These are phyloP conservation scores for Galeopsomyia nigrocyanea DNA, from an alignment of 2,888 invertebrate species.

Conservation along the genomic window DNA sequence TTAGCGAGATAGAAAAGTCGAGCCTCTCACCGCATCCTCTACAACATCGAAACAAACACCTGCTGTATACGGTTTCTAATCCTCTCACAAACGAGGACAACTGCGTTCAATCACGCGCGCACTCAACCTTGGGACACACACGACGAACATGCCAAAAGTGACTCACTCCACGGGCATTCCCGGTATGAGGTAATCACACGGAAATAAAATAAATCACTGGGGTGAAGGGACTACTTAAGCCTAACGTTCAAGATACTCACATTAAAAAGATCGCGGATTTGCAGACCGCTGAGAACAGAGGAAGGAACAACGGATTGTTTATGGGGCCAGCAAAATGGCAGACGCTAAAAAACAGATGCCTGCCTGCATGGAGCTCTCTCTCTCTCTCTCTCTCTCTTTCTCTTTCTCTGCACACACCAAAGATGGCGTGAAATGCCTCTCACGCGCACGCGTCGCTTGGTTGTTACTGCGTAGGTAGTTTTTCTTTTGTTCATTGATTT, in stretches of 20 bases:
- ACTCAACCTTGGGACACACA: constrained; percentile 16
- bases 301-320: constrained; percentile 2
- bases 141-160: constrained; percentile 5
- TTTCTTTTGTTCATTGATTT: too few relatives aligned
- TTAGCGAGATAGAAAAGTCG: background rate
- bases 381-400: too few relatives aligned
- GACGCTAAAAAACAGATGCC: constrained; percentile 24
- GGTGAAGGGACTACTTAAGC: background rate
- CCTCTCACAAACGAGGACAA: constrained; percentile 3
- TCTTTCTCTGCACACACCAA: too few relatives aligned
- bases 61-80: constrained; percentile 3
- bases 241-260: constrained; percentile 11
- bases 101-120: constrained; percentile 26
- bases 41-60: constrained; percentile 3
- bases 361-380: too few relatives aligned
- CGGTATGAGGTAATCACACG: constrained; percentile 11
- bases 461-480: too few relatives aligned
- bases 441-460: too few relatives aligned
- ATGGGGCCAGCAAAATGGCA: constrained; percentile 38
- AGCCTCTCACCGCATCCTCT: constrained; percentile 23
- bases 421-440: too few relatives aligned
- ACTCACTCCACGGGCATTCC: background rate
- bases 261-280: constrained; percentile 10
- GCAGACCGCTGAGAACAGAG: background rate
- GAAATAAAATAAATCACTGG: background rate